These are phyloP conservation scores for Drosophila sordidula DNA, from an alignment of 2,888 invertebrate genomes.

Conservation along the genomic window DNA sequence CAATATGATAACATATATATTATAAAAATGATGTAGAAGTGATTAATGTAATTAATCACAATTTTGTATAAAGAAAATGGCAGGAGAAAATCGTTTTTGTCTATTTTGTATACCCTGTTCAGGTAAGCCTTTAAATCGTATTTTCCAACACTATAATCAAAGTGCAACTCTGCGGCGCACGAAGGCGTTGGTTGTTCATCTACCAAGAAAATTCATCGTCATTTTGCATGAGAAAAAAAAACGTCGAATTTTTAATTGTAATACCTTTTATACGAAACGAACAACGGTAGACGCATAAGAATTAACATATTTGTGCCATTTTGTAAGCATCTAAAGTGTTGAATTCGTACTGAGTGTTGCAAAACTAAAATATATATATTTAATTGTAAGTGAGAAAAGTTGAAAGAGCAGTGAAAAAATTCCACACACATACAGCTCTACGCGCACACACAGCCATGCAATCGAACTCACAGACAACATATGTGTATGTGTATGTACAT, in stretches of 20 bases:
- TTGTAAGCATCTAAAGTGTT: constrained; percentile 65
- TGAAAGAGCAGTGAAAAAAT: constrained; percentile 78
- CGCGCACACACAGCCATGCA: constrained; percentile 53
- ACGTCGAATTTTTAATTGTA: constrained; percentile 72
- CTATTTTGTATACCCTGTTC: not conserved
- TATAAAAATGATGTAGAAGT: constrained; percentile 1
- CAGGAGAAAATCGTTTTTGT: not conserved
- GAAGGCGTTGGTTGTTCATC: constrained; percentile 78
- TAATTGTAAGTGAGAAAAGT: constrained; percentile 76
- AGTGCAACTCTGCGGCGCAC: constrained; percentile 61
- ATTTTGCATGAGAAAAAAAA: constrained; percentile 82
- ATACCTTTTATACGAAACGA: constrained; percentile 69
- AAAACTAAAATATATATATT: constrained; percentile 48
- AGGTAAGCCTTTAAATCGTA: constrained; percentile 12
- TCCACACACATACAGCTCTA: constrained; percentile 68
- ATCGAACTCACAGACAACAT: constrained; percentile 54
- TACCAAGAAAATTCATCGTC: constrained; percentile 81
- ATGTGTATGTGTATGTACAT: constrained; percentile 37
- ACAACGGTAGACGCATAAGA: constrained; percentile 67
- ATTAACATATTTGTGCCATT: constrained; percentile 76
- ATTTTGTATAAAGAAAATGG: not conserved
- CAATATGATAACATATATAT: constrained; percentile 4
- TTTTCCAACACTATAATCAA: constrained; percentile 31
- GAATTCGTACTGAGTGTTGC: constrained; percentile 69
- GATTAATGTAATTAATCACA: not conserved